phyloP scores from a whole-genome alignment of 1,140 invertebrate species.

The Drosophila lowei region DNA sequence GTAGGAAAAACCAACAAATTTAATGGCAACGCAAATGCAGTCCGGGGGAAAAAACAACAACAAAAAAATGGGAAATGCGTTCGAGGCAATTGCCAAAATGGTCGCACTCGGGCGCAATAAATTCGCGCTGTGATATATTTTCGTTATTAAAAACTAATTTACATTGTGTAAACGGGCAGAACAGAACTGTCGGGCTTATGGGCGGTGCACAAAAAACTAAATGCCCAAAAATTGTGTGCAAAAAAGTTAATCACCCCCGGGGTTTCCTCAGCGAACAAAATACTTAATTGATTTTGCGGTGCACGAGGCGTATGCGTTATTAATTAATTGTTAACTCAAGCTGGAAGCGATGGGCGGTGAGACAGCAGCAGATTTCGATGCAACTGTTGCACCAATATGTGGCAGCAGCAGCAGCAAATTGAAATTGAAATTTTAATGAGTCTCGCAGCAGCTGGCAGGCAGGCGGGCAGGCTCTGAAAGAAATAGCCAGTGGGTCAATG shows the following conservation, averaged over 20 bases:
- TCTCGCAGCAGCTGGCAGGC: neutral
- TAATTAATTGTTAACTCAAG: conserved; percentile 41
- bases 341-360: neutral
- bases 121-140: conserved; percentile 56
- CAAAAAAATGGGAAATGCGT: neutral
- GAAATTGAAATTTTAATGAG: conserved; percentile 55
- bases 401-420: conserved; percentile 30
- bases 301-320: conserved; percentile 46
- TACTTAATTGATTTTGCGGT: conserved; percentile 53
- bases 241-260: conserved; percentile 27
- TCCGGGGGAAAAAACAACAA: too few relatives aligned
- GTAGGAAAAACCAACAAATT: conserved; percentile 57
- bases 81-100: conserved; percentile 36
- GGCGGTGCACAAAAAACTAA: conserved; percentile 40
- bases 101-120: conserved; percentile 38
- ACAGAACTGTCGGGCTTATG: conserved; percentile 51
- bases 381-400: neutral
- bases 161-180: conserved; percentile 54
- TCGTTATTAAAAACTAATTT: conserved; percentile 70
- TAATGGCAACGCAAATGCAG: conserved; percentile 32
- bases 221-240: conserved; percentile 35
- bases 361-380: neutral
- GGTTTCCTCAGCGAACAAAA: conserved; percentile 3
- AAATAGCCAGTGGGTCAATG: conserved; percentile 20
- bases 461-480: neutral